Base-by-base conservation (phyloP, 2,113 vertebrate genomes). In the Cololabis saira region DNA sequence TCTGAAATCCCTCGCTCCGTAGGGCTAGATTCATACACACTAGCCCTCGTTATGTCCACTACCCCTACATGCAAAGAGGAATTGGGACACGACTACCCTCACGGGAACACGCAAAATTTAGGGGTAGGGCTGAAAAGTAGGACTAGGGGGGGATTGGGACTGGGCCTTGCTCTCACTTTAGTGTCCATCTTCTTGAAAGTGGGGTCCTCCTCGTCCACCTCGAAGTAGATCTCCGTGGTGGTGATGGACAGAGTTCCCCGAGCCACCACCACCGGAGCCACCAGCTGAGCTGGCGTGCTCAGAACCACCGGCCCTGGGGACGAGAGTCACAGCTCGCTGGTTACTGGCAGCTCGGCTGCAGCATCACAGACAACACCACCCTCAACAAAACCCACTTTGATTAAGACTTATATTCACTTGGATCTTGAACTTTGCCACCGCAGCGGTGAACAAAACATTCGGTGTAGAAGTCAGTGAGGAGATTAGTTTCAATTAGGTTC, bases 141-240 rank as follows among this genome's bases (percentile, higher is more conserved):
- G n/a, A n/a, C n/a, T n/a, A n/a, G n/a, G n/a, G n/a, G n/a, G n/a
- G n/a, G n/a, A n/a, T n/a, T n/a, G n/a, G n/a, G n/a, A n/a, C n/a
- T n/a, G n/a, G n/a, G n/a, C n/a, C 12, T 18, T 33, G 43, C 12
- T 14, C 94, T 94, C 91, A 98, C 98, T 94, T 98, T 97, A 3
- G 96, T 87, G 75, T 98, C 95, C 78, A 93, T 95, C 85, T 95
- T 96, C 90, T 96, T 98, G 89, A 99, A 99, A 33, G 94, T 67
- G 12, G 92, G 81, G 71, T 99, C 97, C 24, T 99, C 98, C 70
- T 99, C 97, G 33, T 99, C 98, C 69, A 99, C 98, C 86, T 99
- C 98, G 74, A 99, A 99, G 92, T 99, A 99, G 91, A 99, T 99
- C 87, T 99, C 98, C 0, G 97, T 98, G 4, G 97, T 98, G 21